Conservation (phyloP, 2,797 vertebrate genomes). For the Ambastaia sidthimunki region DNA sequence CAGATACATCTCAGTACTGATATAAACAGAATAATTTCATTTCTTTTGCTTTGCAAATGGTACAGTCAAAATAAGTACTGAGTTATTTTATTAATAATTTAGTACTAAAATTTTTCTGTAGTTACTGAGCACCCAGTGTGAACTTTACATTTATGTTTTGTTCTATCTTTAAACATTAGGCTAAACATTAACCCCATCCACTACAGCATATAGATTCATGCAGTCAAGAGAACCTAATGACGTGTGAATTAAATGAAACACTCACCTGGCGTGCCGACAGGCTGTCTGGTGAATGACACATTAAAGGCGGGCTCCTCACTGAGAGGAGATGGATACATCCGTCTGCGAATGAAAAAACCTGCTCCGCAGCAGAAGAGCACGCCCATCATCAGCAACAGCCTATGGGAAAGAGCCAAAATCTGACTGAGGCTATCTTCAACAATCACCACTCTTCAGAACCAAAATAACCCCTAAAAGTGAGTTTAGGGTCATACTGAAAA, state of each 20-base stretch:
- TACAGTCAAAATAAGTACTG: too few species aligned
- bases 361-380: conserved; percentile 95
- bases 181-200: too few species aligned
- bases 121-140: too few species aligned
- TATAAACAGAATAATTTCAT: too few species aligned
- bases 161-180: too few species aligned
- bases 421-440: neutral
- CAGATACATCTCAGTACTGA: too few species aligned
- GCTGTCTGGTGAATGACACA: conserved; percentile 93
- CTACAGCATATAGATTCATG: neutral
- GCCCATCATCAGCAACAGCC: conserved; percentile 97
- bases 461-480: neutral
- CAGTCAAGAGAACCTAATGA: neutral
- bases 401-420: conserved; percentile 62
- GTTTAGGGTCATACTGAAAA: neutral
- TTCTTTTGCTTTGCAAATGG: too few species aligned
- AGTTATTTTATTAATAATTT: too few species aligned
- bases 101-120: too few species aligned
- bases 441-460: neutral
- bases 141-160: too few species aligned
- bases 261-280: conserved; percentile 85
- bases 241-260: neutral
- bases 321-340: conserved; percentile 90
- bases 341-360: conserved; percentile 92
- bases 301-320: conserved; percentile 92